Conservation (phyloP, 2,797 vertebrate genomes). For the Heterohyrax brucei region DNA sequence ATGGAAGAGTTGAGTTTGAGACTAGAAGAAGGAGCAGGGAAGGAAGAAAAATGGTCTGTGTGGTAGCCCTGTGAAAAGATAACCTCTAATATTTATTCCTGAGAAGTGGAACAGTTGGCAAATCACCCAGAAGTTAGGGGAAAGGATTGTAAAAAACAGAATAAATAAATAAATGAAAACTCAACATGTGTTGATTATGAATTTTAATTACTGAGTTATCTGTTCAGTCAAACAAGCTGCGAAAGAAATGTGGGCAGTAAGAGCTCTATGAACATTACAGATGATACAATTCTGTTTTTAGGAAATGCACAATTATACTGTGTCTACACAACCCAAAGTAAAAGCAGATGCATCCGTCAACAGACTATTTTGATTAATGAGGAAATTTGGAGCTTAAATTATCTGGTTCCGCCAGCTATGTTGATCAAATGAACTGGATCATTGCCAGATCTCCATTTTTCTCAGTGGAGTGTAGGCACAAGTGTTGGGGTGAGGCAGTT, state of each 20-base stretch:
- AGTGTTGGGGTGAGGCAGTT: constrained; percentile 73
- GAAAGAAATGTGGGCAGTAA: constrained; percentile 82
- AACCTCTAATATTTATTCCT: constrained; percentile 62
- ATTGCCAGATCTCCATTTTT: constrained; percentile 79
- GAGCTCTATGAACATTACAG: constrained; percentile 80
- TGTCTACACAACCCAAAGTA: constrained; percentile 84
- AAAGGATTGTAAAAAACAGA: constrained; percentile 77
- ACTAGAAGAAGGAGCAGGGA: background rate
- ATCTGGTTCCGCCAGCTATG: constrained; percentile 84
- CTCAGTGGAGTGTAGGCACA: constrained; percentile 56
- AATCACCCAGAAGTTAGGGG: constrained; percentile 77
- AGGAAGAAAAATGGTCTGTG: background rate
- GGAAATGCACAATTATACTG: constrained; percentile 86
- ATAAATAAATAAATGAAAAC: constrained; percentile 81
- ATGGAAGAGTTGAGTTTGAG: background rate
- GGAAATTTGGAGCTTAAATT: constrained; percentile 86
- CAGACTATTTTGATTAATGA: constrained; percentile 88
- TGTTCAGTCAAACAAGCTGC: constrained; percentile 83
- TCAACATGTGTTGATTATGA: constrained; percentile 88
- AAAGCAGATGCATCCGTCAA: constrained; percentile 87
- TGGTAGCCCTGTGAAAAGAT: background rate
- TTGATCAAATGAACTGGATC: constrained; percentile 87
- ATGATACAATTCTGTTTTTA: constrained; percentile 85
- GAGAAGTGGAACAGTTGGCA: constrained; percentile 73
- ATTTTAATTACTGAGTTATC: constrained; percentile 88